phyloP scores from a whole-genome alignment of 1,140 invertebrate genomes.

The Ericerus pela region DNA sequence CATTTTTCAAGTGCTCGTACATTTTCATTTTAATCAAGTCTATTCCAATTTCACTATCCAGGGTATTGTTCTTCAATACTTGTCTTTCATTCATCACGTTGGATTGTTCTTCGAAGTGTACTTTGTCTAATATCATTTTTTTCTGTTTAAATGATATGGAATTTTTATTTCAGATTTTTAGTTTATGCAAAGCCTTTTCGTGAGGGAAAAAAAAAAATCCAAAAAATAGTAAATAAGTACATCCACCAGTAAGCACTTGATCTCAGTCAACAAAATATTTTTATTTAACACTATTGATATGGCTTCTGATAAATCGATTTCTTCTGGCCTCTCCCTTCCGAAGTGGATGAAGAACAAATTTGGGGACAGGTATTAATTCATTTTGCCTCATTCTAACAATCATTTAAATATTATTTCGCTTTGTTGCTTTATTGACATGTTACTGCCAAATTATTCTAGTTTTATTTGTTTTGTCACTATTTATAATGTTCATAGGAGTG shows the following conservation, averaged over 20 bases:
- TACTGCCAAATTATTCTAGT: neutral
- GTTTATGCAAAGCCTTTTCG: neutral
- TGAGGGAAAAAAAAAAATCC: neutral
- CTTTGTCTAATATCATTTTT: no score
- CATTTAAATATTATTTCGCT: neutral
- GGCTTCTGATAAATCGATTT: conserved; percentile 18
- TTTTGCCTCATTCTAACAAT: neutral
- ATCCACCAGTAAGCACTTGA: neutral
- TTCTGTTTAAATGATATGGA: no score
- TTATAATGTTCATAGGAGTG: conserved; percentile 37
- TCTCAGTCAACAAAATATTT: neutral
- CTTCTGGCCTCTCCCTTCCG: conserved; percentile 37
- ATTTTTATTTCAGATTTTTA: conserved; percentile 2
- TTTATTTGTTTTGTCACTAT: neutral
- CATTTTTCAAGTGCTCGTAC: no score
- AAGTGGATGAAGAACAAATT: conserved; percentile 42
- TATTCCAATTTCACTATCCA: no score
- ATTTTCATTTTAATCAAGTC: no score
- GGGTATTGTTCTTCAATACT: no score
- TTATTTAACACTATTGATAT: conserved; percentile 3
- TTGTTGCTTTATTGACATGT: neutral
- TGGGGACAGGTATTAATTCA: conserved; percentile 29
- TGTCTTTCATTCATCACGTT: no score
- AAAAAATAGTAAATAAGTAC: neutral
- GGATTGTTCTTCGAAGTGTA: no score